Percentiles rank a stretch among this genome's conserved stretches.
Evolutionary conservation across 2,888 invertebrate species (phyloP).

Genomic region (Drosophila kuntzei): DNA sequence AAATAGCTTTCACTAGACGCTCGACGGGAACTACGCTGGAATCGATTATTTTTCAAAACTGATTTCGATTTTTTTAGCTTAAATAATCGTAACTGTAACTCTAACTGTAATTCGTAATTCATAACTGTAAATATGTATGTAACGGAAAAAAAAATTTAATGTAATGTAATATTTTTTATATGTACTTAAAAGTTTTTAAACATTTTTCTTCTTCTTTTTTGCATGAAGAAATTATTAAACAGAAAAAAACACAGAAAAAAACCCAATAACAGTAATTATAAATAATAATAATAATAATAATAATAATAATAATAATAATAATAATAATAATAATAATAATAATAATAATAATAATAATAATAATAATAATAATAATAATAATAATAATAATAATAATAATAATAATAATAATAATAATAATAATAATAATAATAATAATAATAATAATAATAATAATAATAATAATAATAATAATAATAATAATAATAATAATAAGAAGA

Average conservation of each 20-base stretch:
- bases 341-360: constrained; percentile 30
- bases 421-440: constrained; percentile 16
- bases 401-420: constrained; percentile 45
- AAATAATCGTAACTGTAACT: constrained; percentile 8
- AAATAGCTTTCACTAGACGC: constrained; percentile 39
- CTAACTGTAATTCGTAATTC: constrained; percentile 12
- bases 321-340: constrained; percentile 39
- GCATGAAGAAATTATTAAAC: constrained; percentile 54
- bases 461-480: constrained; percentile 25
- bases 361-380: constrained; percentile 38
- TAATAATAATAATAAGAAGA: constrained; percentile 49
- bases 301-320: constrained; percentile 31
- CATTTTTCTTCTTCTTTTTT: constrained; percentile 57
- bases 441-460: constrained; percentile 43
- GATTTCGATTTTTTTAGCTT: constrained; percentile 14
- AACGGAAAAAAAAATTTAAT: constrained; percentile 24
- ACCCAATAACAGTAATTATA: constrained; percentile 21
- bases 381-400: constrained; percentile 23
- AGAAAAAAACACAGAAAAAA: constrained; percentile 9
- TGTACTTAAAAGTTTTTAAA: constrained; percentile 72
- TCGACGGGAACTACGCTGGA: background rate
- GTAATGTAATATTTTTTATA: constrained; percentile 68
- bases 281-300: constrained; percentile 31
- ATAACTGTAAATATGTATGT: constrained; percentile 54
- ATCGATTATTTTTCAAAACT: background rate